Evolutionary conservation across 2,888 invertebrate genomes (phyloP), one percentile per base, ranked within the genome.

Genomic region (Chrysolina americana): DNA sequence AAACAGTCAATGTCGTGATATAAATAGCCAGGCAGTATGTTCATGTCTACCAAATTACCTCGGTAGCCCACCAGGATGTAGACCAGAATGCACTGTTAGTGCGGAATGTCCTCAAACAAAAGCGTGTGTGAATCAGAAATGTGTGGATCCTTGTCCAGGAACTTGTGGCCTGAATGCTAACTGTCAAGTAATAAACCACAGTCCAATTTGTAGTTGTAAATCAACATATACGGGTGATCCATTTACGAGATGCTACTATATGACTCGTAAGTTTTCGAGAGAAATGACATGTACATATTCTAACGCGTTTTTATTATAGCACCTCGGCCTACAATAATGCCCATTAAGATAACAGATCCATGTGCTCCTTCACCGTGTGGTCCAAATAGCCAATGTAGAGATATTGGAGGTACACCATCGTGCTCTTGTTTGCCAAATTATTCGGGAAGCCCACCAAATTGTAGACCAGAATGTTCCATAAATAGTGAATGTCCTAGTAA

Each of bases 1-100:
- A 41, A 95, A 95, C 83, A 93, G 94, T 71, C 89, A 92, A 81
- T 95, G 95, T 85, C 90, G 92, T 36, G 92, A 93, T 83, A 89
- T 91, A 36, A 94, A 94, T 83, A 91, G 91, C 15, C 92, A 93
- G 82, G 94, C 94, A 8, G 92, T 92, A 10, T 96, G 96, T 85
- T 93, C 94, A 23, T 96, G 96, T 84, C 88, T 93, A 83, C 91
- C 92, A 9, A 91, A 91, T 77, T 95, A 93, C 82, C 88, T 92
- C 41, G 95, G 95, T 19, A 91, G 92, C 82, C 95, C 95, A 19
- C 93, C 93, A 74, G 92, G 92, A 15, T 95, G 95, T 85, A 90
- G 94, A 80, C 95, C 95, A 11, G 94, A 95, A 87, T 96, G 95
- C 85, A 92, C 93, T 41, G 90, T 93, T 41, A 95, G 94, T 82